phyloP scores from a whole-genome alignment of 2,888 invertebrate species.

The Dexiosoma caninum region DNA sequence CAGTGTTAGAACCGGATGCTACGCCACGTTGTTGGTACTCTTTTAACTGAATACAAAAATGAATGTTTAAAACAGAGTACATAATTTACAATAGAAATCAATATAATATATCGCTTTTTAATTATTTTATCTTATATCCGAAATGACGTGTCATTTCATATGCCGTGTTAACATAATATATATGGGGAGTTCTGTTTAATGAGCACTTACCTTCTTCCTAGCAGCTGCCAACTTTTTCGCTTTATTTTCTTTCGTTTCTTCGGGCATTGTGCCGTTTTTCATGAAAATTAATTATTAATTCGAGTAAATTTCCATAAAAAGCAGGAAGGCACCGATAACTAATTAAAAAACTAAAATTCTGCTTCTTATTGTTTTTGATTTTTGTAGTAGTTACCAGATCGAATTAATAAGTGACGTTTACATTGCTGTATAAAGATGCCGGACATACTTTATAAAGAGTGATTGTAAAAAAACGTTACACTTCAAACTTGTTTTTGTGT shows the following conservation, averaged over 20 bases:
- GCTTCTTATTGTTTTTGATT: slow-evolving; percentile 7
- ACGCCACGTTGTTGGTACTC: slow-evolving; percentile 72
- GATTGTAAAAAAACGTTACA: neutral
- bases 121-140: neutral
- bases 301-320: neutral
- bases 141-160: slow-evolving; percentile 56
- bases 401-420: slow-evolving; percentile 66
- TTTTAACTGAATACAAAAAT: slow-evolving; percentile 68
- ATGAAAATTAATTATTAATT: neutral
- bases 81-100: neutral
- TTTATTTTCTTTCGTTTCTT: slow-evolving; percentile 73
- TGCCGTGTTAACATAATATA: slow-evolving; percentile 26
- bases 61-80: slow-evolving; percentile 1
- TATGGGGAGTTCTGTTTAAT: slow-evolving; percentile 49
- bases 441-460: no score
- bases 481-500: slow-evolving; percentile 67
- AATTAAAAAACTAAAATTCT: neutral
- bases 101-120: neutral
- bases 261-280: slow-evolving; percentile 68
- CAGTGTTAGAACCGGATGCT: neutral
- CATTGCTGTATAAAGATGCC: neutral
- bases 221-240: slow-evolving; percentile 77
- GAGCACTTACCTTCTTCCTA: slow-evolving; percentile 73
- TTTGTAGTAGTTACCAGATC: slow-evolving; percentile 78
- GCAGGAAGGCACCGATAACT: neutral